Evolutionary conservation across 1,140 invertebrate species (phyloP).

Genomic region (Drosophila cardini): DNA sequence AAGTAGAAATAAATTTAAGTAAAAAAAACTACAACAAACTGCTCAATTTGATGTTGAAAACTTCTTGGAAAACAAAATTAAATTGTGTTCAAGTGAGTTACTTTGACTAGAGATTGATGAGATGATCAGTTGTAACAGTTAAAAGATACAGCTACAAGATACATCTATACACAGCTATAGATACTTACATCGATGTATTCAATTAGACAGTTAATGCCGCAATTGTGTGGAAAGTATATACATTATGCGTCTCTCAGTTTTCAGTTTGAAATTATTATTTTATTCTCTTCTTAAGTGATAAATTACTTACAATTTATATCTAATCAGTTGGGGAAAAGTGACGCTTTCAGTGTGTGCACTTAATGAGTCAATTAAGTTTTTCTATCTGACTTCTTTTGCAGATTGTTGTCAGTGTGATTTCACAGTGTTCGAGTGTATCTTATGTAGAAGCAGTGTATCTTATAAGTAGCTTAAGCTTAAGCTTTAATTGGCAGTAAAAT

Average conservation of each 20-base stretch:
- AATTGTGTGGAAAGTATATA: slow-evolving; percentile 13
- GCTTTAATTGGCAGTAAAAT: slow-evolving; percentile 22
- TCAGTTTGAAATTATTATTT: slow-evolving; percentile 28
- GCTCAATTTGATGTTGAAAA: slow-evolving; percentile 4
- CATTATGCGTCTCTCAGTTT: slow-evolving; percentile 6
- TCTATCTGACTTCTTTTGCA: slow-evolving; percentile 25
- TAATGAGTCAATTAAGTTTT: slow-evolving; percentile 76
- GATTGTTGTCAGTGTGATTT: slow-evolving; percentile 42
- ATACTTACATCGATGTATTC: slow-evolving; percentile 22
- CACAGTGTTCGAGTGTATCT: slow-evolving; percentile 19
- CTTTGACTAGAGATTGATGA: not conserved
- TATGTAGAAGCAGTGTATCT: slow-evolving; percentile 43
- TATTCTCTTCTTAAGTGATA: slow-evolving; percentile 45
- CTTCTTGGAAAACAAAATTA: slow-evolving; percentile 45
- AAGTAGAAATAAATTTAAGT: not conserved
- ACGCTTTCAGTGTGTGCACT: slow-evolving; percentile 51
- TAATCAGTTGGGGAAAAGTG: slow-evolving; percentile 61
- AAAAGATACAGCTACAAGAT: slow-evolving; percentile 1
- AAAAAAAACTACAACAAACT: no score
- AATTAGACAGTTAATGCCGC: slow-evolving; percentile 29
- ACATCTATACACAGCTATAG: not conserved
- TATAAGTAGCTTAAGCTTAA: slow-evolving; percentile 32
- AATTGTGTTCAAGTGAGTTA: slow-evolving; percentile 12
- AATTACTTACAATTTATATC: slow-evolving; percentile 68
- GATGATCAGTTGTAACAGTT: not conserved